Conservation (phyloP, 2,888 invertebrate species). For the Erpobdella octoculata region DNA sequence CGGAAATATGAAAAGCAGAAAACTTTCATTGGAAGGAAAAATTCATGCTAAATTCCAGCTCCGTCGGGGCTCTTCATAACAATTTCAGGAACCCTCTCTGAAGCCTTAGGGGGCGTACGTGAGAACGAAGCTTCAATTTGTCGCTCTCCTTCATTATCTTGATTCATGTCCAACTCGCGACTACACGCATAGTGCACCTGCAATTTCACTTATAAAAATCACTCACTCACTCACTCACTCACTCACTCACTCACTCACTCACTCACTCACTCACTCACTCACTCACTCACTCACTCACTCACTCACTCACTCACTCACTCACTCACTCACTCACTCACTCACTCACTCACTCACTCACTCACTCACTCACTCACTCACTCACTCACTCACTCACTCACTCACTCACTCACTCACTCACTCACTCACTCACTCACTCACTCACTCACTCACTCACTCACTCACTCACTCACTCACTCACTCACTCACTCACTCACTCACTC, state of each 20-base stretch:
- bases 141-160: slow-evolving; percentile 8
- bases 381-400: slow-evolving; percentile 24
- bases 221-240: slow-evolving; percentile 26
- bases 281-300: slow-evolving; percentile 32
- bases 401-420: slow-evolving; percentile 24
- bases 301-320: slow-evolving; percentile 32
- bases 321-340: slow-evolving; percentile 31
- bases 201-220: slow-evolving; percentile 15
- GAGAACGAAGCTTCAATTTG: slow-evolving; percentile 1
- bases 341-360: slow-evolving; percentile 29
- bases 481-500: slow-evolving; percentile 30
- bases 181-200: slow-evolving; percentile 7
- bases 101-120: slow-evolving; percentile 4
- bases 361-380: slow-evolving; percentile 26
- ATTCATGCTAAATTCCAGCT: too few relatives aligned
- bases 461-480: slow-evolving; percentile 25
- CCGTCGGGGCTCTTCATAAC: too few relatives aligned
- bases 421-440: slow-evolving; percentile 29
- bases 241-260: slow-evolving; percentile 32
- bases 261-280: slow-evolving; percentile 31
- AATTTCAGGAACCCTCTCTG: too few relatives aligned
- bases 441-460: slow-evolving; percentile 22
- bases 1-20: too few relatives aligned
- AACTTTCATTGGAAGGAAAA: too few relatives aligned
- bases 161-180: background rate